Evolutionary conservation across 2,797 vertebrate genomes (phyloP), one percentile per base, ranked within the genome.

Genomic region (Coreius guichenoti): DNA sequence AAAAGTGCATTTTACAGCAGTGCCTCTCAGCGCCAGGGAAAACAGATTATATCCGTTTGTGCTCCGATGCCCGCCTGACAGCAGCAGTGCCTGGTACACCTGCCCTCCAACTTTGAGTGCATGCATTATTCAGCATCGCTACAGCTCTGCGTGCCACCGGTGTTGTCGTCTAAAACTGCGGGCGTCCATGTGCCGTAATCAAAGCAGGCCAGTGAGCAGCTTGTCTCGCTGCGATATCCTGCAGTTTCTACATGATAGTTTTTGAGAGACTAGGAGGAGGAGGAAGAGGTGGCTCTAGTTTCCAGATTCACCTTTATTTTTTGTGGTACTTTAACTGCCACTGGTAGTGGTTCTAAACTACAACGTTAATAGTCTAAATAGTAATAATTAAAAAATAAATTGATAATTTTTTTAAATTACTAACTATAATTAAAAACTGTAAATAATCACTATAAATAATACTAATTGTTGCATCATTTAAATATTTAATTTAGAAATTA

Each of bases 81-180:
- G 83, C 39, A 72, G 54, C 58, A 74, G 56, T 29, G 67, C 75
- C 63, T 43, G 69, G 77, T 67, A 67, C 85, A 87, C 83, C 82
- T 83, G 84, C 56, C 77, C 63, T 73, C 78, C 61, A 33, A 69
- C 75, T 83, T 63, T 17, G 23, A 80, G 39, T 51, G 11, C 84
- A 89, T 90, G 86, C 86, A 89, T 90, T 88, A 90, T 88, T 83
- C 86, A 90, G 72, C 56, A 70, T 8, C 31, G 43, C 80, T 51
- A 58, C 81, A 39, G 54, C 56, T 61, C 85, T 36, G 90, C 56
- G 26, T 86, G 87, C 72, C 76, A 73, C 45, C 79, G 49, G 75
- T 82, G 85, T 87, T 76, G 76, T 84, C 78, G 80, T 82, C 81
- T 81, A 79, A 83, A 88, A 31, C 88, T 65, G 84, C 82, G 43